phyloP scores from a whole-genome alignment of 2,888 invertebrate species.

The Phrixothrix hirtus region DNA sequence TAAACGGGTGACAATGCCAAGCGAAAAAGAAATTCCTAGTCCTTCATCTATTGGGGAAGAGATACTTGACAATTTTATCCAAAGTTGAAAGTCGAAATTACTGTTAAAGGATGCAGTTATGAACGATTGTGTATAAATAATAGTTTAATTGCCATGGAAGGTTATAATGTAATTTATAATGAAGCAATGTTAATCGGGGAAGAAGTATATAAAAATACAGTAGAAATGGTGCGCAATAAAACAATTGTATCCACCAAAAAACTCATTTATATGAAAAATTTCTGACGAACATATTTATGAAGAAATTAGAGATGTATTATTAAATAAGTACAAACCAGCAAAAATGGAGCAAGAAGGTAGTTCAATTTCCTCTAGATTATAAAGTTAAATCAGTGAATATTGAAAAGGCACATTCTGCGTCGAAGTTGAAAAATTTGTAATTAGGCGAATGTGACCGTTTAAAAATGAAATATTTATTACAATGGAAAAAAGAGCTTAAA shows the following conservation, averaged over 20 bases:
- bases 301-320: neutral
- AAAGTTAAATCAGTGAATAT: neutral
- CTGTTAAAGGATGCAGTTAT: neutral
- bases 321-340: neutral
- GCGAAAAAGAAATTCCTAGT: no score
- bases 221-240: neutral
- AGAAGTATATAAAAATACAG: neutral
- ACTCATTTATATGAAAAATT: neutral
- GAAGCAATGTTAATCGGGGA: neutral
- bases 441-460: neutral
- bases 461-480: neutral
- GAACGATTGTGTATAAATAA: neutral
- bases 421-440: neutral
- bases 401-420: neutral
- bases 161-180: neutral
- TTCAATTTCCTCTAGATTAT: neutral
- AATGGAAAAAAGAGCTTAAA: conserved; percentile 2
- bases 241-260: neutral
- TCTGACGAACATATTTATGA: no score
- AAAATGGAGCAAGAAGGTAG: no score
- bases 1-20: no score
- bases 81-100: neutral
- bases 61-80: no score
- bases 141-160: neutral
- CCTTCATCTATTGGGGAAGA: no score